Evolutionary conservation across 2,888 invertebrate species (phyloP).

Genomic region (Eupithecia tripunctaria): DNA sequence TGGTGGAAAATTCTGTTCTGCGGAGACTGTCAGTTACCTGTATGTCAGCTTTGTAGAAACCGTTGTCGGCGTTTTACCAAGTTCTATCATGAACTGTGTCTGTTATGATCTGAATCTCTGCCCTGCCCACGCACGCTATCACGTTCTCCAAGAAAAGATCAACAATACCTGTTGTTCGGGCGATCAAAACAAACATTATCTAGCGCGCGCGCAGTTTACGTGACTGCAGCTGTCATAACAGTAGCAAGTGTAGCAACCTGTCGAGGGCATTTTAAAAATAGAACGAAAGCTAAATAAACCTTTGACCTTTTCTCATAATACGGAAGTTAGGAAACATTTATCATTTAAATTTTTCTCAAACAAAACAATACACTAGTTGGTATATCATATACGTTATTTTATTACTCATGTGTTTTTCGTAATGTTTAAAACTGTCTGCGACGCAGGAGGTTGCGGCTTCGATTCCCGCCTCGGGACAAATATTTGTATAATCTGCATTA

Average conservation of each 20-base stretch:
- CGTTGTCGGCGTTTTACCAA: neutral
- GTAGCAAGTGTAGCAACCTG: slow-evolving; percentile 46
- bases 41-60: neutral
- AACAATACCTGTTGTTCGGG: slow-evolving; percentile 48
- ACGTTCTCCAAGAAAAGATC: slow-evolving; percentile 37
- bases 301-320: neutral
- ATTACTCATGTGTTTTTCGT: no score
- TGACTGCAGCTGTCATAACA: slow-evolving; percentile 70
- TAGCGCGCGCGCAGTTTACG: slow-evolving; percentile 69
- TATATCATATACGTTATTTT: no score
- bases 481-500: no score
- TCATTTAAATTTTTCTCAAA: neutral
- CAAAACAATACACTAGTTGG: no score
- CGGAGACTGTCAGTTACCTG: no score
- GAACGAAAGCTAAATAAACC: neutral
- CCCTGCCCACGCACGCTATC: slow-evolving; percentile 23
- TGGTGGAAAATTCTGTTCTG: no score
- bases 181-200: slow-evolving; percentile 68
- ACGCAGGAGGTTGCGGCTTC: no score
- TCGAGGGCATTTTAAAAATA: neutral
- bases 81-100: neutral
- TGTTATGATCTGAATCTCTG: neutral
- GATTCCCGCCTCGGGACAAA: no score
- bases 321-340: neutral
- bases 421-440: neutral